Evolutionary conservation across 2,888 invertebrate genomes (phyloP).

Genomic region (Geophilus truncorum): DNA sequence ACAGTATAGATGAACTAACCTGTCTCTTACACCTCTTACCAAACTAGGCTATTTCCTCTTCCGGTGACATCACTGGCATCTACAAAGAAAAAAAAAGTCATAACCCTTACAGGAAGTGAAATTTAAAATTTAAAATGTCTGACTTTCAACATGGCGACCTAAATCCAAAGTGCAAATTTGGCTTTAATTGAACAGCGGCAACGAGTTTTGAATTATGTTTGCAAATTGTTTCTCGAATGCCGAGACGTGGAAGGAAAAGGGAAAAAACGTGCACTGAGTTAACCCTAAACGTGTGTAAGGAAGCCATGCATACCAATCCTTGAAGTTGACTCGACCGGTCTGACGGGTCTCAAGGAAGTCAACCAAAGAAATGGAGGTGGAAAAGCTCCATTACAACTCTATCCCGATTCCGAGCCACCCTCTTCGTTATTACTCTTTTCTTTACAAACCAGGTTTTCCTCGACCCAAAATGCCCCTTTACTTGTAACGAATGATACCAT

Average conservation of each 20-base stretch:
- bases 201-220: neutral
- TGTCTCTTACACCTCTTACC: too few species aligned
- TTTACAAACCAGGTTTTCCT: slow-evolving; percentile 2
- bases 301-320: slow-evolving; percentile 21
- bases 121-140: neutral
- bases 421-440: neutral
- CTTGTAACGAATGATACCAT: slow-evolving; percentile 8
- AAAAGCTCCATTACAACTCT: neutral
- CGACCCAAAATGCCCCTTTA: neutral
- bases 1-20: neutral
- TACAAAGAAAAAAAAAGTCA: neutral
- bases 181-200: neutral
- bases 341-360: slow-evolving; percentile 23
- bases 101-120: neutral
- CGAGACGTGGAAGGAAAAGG: neutral
- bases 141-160: neutral
- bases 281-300: slow-evolving; percentile 27
- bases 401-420: neutral
- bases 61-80: neutral
- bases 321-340: slow-evolving; percentile 7
- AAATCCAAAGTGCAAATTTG: neutral
- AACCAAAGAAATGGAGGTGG: neutral
- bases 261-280: slow-evolving; percentile 23
- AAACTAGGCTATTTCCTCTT: slow-evolving; percentile 15
- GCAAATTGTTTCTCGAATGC: neutral